Percentiles rank a stretch among this genome's conserved stretches.
phyloP scores from a whole-genome alignment of 92 coral and sea anemone species.

The Pocillopora meandrina region DNA sequence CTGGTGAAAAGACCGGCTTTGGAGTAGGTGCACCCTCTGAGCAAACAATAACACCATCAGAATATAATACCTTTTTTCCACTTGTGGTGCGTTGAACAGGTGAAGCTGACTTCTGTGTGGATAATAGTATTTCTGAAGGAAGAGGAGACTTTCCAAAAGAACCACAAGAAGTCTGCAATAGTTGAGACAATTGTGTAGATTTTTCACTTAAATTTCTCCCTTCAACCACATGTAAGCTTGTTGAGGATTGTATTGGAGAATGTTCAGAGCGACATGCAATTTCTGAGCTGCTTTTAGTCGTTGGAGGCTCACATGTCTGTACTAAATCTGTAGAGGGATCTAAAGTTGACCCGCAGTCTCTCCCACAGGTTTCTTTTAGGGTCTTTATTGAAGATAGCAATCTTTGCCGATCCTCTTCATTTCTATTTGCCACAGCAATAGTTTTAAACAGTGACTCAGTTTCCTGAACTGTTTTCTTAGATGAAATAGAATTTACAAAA shows the following conservation, averaged over 20 bases:
- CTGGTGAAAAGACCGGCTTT: constrained; percentile 50
- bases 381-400: constrained; percentile 8
- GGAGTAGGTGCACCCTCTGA: constrained; percentile 71
- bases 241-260: neutral
- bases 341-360: neutral
- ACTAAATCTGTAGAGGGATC: neutral
- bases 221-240: neutral
- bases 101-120: constrained; percentile 9
- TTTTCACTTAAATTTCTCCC: neutral
- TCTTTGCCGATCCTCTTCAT: constrained; percentile 5
- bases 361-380: neutral
- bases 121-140: constrained; percentile 30
- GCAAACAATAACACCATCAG: constrained; percentile 56
- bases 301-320: neutral
- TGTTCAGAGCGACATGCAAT: no score
- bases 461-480: neutral
- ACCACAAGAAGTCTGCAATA: neutral
- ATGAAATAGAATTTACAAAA: neutral
- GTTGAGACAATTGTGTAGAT: neutral
- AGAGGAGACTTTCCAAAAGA: constrained; percentile 12
- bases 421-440: neutral
- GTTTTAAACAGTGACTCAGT: neutral
- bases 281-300: neutral
- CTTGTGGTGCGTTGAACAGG: neutral
- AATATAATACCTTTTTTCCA: constrained; percentile 18